These are phyloP conservation scores for Desmodus rotundus DNA, from an alignment of 2,113 vertebrate genomes.

Conservation along the genomic window DNA sequence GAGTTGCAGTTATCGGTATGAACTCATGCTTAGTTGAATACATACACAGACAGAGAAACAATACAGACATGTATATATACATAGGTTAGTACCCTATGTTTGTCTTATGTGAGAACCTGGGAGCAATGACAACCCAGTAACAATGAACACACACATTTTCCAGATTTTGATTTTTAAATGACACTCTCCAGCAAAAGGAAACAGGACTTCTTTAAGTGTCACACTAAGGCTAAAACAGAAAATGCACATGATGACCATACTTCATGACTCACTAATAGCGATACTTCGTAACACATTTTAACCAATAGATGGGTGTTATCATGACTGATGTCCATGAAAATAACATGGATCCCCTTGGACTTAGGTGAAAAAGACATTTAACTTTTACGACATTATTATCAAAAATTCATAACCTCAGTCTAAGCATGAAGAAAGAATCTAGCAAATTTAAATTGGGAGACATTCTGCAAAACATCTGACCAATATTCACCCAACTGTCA, in stretches of 20 bases:
- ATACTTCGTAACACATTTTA: background rate
- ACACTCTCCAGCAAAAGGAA: background rate
- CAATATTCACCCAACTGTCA: background rate
- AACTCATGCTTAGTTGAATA: background rate
- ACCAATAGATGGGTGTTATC: background rate
- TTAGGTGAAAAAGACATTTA: background rate
- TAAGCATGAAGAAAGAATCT: background rate
- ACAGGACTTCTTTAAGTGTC: background rate
- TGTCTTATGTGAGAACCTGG: background rate
- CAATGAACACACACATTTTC: background rate
- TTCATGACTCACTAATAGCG: background rate
- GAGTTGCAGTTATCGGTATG: background rate
- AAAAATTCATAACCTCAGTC: background rate
- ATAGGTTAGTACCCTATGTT: background rate
- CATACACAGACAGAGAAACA: background rate
- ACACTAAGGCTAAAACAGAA: background rate
- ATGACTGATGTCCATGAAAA: background rate
- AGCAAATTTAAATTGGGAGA: background rate
- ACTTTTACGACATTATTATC: background rate
- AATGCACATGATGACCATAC: background rate
- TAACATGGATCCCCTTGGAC: background rate
- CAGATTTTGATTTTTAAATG: background rate
- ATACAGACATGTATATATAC: background rate
- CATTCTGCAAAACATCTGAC: background rate
- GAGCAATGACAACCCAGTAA: background rate